Evolutionary conservation across 2,113 vertebrate genomes (phyloP).

Genomic region (Carollia perspicillata): DNA sequence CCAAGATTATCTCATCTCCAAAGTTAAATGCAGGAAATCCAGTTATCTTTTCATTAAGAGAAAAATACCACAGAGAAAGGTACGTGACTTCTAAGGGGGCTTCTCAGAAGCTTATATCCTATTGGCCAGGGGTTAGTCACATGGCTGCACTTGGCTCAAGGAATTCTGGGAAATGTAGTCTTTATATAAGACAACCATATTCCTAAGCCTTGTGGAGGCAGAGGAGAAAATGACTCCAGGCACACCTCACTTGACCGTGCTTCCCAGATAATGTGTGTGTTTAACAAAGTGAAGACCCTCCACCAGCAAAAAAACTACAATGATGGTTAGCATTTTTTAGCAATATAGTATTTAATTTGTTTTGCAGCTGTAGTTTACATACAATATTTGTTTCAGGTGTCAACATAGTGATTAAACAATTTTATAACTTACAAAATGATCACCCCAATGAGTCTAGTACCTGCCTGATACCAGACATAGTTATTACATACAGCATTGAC

Average conservation of each 20-base stretch:
- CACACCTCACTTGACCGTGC: background rate
- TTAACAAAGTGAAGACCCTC: background rate
- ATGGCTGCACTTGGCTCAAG: background rate
- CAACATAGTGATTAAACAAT: background rate
- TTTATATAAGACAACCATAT: background rate
- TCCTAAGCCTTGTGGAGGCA: background rate
- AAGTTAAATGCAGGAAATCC: background rate
- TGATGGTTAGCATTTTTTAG: background rate
- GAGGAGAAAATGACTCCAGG: background rate
- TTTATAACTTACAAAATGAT: background rate
- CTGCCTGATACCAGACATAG: background rate
- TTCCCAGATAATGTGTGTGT: background rate
- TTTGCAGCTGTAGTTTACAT: background rate
- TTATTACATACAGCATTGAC: background rate
- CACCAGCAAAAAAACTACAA: background rate
- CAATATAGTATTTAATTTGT: background rate
- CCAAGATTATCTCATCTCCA: background rate
- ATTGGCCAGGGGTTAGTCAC: background rate
- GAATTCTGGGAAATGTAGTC: conserved; percentile 13
- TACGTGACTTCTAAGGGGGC: background rate
- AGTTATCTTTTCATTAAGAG: background rate
- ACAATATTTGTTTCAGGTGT: background rate
- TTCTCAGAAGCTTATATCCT: background rate
- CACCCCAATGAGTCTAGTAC: background rate
- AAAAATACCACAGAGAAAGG: background rate